Evolutionary conservation across 1,140 invertebrate species (phyloP), one percentile per base, ranked within the genome.

Genomic region (Arion vulgaris): DNA sequence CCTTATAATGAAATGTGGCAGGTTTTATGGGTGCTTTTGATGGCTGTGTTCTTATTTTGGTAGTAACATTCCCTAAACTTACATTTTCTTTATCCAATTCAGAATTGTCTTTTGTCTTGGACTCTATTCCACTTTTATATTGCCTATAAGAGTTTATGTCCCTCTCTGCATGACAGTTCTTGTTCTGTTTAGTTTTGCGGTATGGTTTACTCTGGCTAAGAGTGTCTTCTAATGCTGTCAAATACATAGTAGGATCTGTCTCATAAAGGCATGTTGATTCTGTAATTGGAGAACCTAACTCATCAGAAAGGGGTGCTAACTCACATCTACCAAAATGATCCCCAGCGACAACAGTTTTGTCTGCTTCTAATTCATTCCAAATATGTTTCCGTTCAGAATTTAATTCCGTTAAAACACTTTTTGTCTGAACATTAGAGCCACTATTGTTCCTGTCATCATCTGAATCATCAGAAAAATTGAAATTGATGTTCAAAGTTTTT

Each of bases 381-480:
- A 5, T 32, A 28, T 7, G 5, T 5, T 66, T 32, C 32, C 4
- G 32, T 34, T 66, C 28, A 66, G 28, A n/a, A 2, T 66, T 66
- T 73, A 41, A 73, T 32, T 73, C 41, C 11, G 9, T 73, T 41
- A 41, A 19, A 39, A 73, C 26, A 73, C 28, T 2, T 41, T 73
- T 39, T 7, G 38, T 49, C 41, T 39, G 19, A 41, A 26, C 15
- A 41, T 73, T 26, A 28, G 7, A 39, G 41, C n/a, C 39, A 28
- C 7, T 41, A n/a, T 17, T 39, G 41, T 73, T 38, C 5, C 32
- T 66, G 5, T 76, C 74, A 26, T 76, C 74, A 53, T 76, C 74
- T 23, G 74, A 76, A 41, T 76, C 74, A 76, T 76, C 74, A 76
- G 74, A 76, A 36, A 76, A 76, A 45, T 76, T 53, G 28, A 53